These are phyloP conservation scores for Patella depressa DNA, from an alignment of 2,888 invertebrate genomes.

Conservation along the genomic window DNA sequence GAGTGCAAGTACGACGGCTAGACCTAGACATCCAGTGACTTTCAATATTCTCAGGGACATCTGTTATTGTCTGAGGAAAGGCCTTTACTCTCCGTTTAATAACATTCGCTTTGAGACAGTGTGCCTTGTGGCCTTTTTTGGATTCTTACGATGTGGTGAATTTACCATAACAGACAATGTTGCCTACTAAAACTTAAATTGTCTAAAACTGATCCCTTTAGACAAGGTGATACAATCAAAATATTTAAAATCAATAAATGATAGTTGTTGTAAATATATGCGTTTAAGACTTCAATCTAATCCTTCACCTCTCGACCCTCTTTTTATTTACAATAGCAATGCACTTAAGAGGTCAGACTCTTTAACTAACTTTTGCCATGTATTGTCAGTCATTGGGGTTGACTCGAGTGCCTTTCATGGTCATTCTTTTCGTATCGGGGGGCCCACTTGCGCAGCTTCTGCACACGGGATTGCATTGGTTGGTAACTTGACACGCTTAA, in stretches of 20 bases:
- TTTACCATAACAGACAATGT: not conserved
- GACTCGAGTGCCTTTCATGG: not conserved
- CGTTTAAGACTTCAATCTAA: not conserved
- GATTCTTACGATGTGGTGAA: not conserved
- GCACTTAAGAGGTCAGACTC: not conserved
- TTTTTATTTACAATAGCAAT: not conserved
- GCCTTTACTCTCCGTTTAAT: not conserved
- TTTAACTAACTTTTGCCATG: not conserved
- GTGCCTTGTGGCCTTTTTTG: not conserved
- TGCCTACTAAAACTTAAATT: not conserved
- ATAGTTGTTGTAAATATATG: not conserved
- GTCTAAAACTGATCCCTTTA: slow-evolving; percentile 13
- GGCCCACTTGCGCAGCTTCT: too few relatives aligned
- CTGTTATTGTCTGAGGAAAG: not conserved
- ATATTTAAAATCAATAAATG: not conserved
- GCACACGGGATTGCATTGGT: too few relatives aligned
- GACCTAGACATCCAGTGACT: not conserved
- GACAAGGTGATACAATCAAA: not conserved
- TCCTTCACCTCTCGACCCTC: not conserved
- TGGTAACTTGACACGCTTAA: too few relatives aligned
- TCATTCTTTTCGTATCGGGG: not conserved
- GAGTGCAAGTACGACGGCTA: not conserved
- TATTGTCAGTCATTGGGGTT: not conserved
- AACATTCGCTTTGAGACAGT: not conserved
- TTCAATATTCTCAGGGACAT: not conserved